Percentiles rank a stretch among this genome's conserved stretches.
These are phyloP conservation scores for Maccullochella peelii DNA, from an alignment of 2,113 vertebrate species.

Conservation along the genomic window DNA sequence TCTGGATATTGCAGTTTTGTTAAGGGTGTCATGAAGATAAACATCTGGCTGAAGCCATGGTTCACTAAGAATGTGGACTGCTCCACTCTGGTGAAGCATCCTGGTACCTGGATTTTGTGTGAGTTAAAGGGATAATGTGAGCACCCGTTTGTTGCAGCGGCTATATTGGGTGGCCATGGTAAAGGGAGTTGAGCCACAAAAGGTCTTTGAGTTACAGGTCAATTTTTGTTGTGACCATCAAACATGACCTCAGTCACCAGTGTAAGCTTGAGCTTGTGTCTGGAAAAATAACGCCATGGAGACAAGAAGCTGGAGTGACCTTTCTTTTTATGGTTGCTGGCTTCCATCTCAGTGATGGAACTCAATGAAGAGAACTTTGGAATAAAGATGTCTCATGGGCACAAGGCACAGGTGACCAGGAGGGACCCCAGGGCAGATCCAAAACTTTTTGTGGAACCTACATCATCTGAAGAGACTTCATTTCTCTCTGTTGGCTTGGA, in stretches of 20 bases:
- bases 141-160: background rate
- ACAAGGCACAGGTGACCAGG: background rate
- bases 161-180: background rate
- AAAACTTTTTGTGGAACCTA: background rate
- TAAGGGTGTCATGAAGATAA: background rate
- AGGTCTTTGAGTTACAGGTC: background rate
- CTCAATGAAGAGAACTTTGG: background rate
- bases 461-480: background rate
- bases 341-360: background rate
- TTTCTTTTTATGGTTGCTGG: background rate
- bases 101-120: background rate
- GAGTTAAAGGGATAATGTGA: background rate
- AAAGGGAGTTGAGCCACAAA: background rate
- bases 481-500: background rate
- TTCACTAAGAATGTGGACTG: background rate
- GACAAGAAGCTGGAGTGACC: conserved; percentile 5
- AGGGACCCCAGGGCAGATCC: background rate
- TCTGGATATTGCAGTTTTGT: background rate
- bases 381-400: conserved; percentile 11
- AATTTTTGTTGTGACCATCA: conserved; percentile 11
- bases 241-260: conserved; percentile 9
- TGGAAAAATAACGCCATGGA: conserved; percentile 18
- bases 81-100: background rate
- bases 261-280: background rate
- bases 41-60: background rate